Percentiles rank a stretch among this genome's conserved stretches.
Conservation (phyloP, 2,113 vertebrate species). For the Cromileptes altivelis region DNA sequence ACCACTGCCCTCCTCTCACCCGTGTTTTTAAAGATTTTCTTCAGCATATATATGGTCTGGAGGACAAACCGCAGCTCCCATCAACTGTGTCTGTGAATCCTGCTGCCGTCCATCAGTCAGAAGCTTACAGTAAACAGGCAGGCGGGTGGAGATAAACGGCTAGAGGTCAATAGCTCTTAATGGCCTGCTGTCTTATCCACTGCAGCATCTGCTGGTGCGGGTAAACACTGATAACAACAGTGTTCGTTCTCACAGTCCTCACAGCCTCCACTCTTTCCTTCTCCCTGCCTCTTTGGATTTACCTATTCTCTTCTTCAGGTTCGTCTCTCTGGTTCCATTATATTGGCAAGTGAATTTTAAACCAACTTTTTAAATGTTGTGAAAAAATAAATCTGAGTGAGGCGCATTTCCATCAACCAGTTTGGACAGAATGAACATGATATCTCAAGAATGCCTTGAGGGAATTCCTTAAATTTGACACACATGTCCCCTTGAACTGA, state of each 20-base stretch:
- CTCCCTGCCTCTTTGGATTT: background rate
- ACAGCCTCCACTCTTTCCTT: background rate
- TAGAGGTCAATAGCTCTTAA: conserved; percentile 23
- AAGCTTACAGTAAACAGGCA: background rate
- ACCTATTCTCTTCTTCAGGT: background rate
- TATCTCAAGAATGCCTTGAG: no score
- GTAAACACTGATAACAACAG: conserved; percentile 22
- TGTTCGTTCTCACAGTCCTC: no score
- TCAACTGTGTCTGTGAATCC: background rate
- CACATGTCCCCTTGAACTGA: no score
- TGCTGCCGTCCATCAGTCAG: background rate
- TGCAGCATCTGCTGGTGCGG: conserved; percentile 35
- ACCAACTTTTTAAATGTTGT: no score
- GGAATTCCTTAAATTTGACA: no score
- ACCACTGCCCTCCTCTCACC: no score
- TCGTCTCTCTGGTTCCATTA: background rate
- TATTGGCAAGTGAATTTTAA: no score
- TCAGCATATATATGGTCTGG: background rate
- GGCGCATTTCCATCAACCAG: no score
- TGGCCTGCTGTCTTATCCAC: conserved; percentile 15
- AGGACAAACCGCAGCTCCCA: background rate
- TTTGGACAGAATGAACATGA: no score
- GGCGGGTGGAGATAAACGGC: conserved; percentile 1
- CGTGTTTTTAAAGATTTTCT: background rate
- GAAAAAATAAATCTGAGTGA: no score